Evolutionary conservation across 2,888 invertebrate genomes (phyloP).

Genomic region (Drosophila infuscata): DNA sequence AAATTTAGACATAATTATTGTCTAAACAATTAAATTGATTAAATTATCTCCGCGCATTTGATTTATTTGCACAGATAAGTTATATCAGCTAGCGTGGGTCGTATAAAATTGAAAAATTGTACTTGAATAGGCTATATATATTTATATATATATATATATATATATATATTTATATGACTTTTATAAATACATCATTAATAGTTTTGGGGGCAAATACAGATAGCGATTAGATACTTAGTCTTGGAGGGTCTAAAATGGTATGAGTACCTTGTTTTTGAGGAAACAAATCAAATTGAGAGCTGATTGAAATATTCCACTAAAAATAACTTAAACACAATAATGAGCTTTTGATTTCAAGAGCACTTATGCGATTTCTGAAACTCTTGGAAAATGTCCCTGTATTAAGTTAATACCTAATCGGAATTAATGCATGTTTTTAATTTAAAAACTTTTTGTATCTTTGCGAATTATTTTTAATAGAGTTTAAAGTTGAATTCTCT

Average conservation of each 20-base stretch:
- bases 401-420: neutral
- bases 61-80: constrained; percentile 68
- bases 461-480: neutral
- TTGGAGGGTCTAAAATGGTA: constrained; percentile 12
- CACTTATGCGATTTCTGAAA: neutral
- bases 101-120: constrained; percentile 49
- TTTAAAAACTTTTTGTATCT: fast-evolving
- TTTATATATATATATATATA: neutral
- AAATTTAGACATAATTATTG: constrained; percentile 79
- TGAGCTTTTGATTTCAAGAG: constrained; percentile 11
- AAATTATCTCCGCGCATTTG: constrained; percentile 69
- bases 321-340: constrained; percentile 3
- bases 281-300: neutral
- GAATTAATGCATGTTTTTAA: neutral
- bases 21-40: constrained; percentile 77
- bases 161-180: constrained; percentile 6
- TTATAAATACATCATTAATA: constrained; percentile 55
- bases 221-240: constrained; percentile 61
- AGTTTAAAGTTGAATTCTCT: neutral
- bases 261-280: constrained; percentile 18
- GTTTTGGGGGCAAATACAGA: constrained; percentile 46
- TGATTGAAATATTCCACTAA: neutral
- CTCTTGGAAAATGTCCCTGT: no score
- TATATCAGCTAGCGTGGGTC: constrained; percentile 40
- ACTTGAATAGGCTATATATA: constrained; percentile 31